phyloP scores from a whole-genome alignment of 1,140 invertebrate genomes.

The Ceratitis capitata region DNA sequence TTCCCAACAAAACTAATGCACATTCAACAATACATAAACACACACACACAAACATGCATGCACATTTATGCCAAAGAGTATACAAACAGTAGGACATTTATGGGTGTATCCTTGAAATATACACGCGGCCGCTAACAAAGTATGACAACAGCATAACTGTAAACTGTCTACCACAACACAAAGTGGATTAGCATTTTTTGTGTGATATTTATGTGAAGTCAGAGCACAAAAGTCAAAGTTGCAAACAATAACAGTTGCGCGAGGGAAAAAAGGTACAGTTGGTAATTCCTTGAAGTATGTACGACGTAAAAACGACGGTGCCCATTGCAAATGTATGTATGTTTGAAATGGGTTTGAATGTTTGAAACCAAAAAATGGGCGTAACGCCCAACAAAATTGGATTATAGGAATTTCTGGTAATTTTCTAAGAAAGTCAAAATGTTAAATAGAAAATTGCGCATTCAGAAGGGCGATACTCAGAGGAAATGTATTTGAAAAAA shows the following conservation, averaged over 20 bases:
- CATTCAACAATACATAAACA: too few relatives aligned
- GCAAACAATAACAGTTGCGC: not conserved
- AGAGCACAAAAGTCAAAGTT: not conserved
- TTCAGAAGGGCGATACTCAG: too few relatives aligned
- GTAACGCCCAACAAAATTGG: not conserved
- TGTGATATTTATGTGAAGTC: constrained; percentile 6
- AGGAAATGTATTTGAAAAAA: too few relatives aligned
- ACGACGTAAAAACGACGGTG: not conserved
- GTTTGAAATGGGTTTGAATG: not conserved
- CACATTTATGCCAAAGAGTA: not conserved
- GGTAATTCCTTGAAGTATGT: not conserved
- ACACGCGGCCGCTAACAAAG: not conserved
- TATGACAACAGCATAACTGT: not conserved
- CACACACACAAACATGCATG: not conserved
- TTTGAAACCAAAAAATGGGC: not conserved
- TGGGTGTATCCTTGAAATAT: constrained; percentile 22
- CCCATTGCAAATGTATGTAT: not conserved
- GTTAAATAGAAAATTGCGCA: not conserved
- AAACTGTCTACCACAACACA: not conserved
- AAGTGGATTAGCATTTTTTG: constrained; percentile 14
- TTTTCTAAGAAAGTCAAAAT: not conserved
- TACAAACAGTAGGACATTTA: not conserved
- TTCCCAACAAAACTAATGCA: too few relatives aligned
- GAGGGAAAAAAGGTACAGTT: not conserved
- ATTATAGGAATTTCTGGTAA: not conserved